These are phyloP conservation scores for Limnephilus rhombicus DNA, from an alignment of 2,888 invertebrate genomes.

Conservation along the genomic window DNA sequence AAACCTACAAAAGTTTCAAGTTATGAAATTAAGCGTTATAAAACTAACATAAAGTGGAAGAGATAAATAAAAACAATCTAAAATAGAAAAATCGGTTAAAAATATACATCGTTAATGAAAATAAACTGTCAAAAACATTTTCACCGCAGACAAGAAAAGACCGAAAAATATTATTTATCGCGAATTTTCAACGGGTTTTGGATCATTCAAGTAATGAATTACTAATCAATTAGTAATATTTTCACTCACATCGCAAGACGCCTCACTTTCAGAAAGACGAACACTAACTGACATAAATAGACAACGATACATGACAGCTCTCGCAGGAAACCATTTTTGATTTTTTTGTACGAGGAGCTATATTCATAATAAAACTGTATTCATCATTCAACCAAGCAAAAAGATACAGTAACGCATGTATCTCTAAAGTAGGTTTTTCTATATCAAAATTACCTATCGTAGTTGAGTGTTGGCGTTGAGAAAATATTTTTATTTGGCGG, in stretches of 20 bases:
- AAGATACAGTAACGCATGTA: not conserved
- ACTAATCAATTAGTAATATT: not conserved
- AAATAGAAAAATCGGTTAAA: constrained; percentile 42
- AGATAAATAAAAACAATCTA: constrained; percentile 38
- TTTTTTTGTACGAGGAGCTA: constrained; percentile 15
- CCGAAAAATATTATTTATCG: not conserved
- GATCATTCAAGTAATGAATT: not conserved
- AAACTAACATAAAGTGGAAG: not conserved
- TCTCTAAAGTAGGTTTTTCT: not conserved
- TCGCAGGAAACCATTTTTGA: not conserved
- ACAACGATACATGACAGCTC: constrained; percentile 38
- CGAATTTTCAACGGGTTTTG: not conserved
- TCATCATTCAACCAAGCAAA: not conserved
- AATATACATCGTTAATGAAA: constrained; percentile 14
- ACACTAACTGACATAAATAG: constrained; percentile 40
- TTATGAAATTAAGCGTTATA: not conserved
- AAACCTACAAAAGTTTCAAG: not conserved
- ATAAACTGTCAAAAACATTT: constrained; percentile 6
- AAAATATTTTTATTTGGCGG: not conserved
- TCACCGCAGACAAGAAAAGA: not conserved
- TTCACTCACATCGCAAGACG: constrained; percentile 11
- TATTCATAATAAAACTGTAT: not conserved
- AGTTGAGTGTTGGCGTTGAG: not conserved
- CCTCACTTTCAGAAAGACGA: not conserved
- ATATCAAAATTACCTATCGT: not conserved